Percentiles rank a stretch among this genome's conserved stretches.
These are phyloP conservation scores for Philhelius pedissequus DNA, from an alignment of 2,888 invertebrate genomes.

Conservation along the genomic window DNA sequence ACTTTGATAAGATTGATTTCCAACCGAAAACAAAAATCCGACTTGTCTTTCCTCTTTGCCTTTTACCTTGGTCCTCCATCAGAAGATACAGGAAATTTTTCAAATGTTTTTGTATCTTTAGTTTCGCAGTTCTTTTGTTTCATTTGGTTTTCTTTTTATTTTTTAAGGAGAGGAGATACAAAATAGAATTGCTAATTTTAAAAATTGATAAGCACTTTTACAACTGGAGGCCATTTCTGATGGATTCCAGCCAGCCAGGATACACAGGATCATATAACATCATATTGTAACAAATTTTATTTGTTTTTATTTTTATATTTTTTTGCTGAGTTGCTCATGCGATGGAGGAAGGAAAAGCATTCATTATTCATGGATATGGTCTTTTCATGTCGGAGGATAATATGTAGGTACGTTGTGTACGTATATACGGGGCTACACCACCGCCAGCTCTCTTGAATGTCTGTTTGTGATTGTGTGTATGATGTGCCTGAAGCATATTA, in stretches of 20 bases:
- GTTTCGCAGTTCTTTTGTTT: neutral
- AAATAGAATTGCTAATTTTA: conserved; percentile 38
- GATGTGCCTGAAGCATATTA: conserved; percentile 62
- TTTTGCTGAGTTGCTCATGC: neutral
- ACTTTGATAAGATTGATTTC: conserved; percentile 1
- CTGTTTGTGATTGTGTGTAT: conserved; percentile 56
- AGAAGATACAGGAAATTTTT: neutral
- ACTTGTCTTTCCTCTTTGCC: neutral
- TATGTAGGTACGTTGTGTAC: neutral
- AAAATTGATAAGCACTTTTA: conserved; percentile 25
- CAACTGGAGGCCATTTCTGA: conserved; percentile 8
- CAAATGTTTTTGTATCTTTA: neutral
- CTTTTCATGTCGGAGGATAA: conserved; percentile 72
- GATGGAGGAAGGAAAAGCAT: conserved; percentile 31
- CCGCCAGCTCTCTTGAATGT: conserved; percentile 12
- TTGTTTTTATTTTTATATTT: conserved; percentile 15
- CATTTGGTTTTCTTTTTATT: neutral
- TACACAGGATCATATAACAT: conserved; percentile 57
- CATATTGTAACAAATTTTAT: conserved; percentile 57
- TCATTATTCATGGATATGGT: conserved; percentile 74
- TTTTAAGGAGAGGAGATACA: neutral
- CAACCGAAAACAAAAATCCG: neutral
- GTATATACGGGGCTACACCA: neutral
- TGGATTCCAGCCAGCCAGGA: neutral
- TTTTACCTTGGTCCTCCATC: neutral